A percentile compares a stretch with the other conserved stretches of the same genome.
phyloP scores from a whole-genome alignment of 2,797 vertebrate species.

The Staurois parvus region DNA sequence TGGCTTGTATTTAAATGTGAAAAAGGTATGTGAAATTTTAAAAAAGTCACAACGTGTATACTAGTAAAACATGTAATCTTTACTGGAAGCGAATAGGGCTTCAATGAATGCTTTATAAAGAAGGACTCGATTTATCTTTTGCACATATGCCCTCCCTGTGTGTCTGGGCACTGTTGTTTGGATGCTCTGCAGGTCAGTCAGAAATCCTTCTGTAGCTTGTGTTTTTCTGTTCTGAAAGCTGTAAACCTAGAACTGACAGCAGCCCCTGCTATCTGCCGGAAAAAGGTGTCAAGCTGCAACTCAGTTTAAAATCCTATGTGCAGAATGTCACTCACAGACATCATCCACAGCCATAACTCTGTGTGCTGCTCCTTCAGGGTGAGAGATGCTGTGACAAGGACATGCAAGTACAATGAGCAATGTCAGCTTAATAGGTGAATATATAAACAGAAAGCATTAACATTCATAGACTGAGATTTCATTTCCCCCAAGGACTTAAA shows the following conservation, averaged over 20 bases:
- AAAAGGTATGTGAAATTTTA: too few species aligned
- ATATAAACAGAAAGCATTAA: neutral
- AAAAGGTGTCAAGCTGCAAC: conserved; percentile 53
- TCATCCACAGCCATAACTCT: conserved; percentile 12
- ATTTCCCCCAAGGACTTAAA: neutral
- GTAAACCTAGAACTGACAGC: conserved; percentile 42
- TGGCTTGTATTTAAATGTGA: too few species aligned
- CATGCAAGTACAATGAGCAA: conserved; percentile 23
- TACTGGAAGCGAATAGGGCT: neutral
- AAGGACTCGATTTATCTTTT: conserved; percentile 8
- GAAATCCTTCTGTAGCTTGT: conserved; percentile 38
- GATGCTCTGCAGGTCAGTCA: conserved; percentile 48
- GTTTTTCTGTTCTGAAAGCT: conserved; percentile 5
- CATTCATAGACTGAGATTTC: neutral
- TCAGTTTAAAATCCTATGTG: conserved; percentile 14
- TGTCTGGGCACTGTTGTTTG: conserved; percentile 19
- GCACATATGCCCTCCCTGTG: conserved; percentile 22
- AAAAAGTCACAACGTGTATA: neutral
- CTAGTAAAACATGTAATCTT: too few species aligned
- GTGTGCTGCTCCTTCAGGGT: conserved; percentile 45
- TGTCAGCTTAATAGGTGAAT: conserved; percentile 33
- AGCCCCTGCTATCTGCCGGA: conserved; percentile 31
- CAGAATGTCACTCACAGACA: conserved; percentile 44
- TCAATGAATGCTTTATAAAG: neutral
- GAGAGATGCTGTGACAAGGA: conserved; percentile 54